A percentile compares a stretch with the other conserved stretches of the same genome.
Conservation (phyloP, 2,113 vertebrate genomes). For the Xiphorhynchus elegans region DNA sequence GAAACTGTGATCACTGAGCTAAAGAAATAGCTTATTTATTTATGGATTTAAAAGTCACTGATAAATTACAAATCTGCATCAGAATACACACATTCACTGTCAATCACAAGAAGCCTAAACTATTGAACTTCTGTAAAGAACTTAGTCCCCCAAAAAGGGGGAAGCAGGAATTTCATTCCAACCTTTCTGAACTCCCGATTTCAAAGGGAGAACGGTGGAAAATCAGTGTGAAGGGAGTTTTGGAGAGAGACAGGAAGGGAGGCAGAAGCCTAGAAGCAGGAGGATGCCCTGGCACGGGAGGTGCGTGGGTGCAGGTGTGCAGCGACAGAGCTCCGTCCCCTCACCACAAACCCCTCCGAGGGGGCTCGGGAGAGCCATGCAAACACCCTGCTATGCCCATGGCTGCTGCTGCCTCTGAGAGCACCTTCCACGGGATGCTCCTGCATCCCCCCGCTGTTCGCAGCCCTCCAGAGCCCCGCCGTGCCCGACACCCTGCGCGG, state of each 20-base stretch:
- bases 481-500: not conserved
- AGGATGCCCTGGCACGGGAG: not conserved
- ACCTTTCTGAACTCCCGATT: not conserved
- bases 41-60: not conserved
- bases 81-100: not conserved
- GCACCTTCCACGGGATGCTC: not conserved
- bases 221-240: not conserved
- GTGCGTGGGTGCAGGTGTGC: not conserved
- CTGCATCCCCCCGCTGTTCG: not conserved
- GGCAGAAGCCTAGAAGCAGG: not conserved
- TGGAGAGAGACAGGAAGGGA: not conserved
- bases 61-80: not conserved
- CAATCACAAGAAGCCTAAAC: not conserved
- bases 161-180: not conserved
- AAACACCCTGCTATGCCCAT: rapidly evolving
- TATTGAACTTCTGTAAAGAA: not conserved
- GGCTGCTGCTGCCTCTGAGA: not conserved
- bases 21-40: not conserved
- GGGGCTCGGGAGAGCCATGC: not conserved
- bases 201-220: not conserved
- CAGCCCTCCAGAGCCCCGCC: not conserved
- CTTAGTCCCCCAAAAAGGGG: rapidly evolving
- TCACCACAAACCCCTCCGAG: rapidly evolving
- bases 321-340: not conserved
- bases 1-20: not conserved